These are phyloP conservation scores for Ganaspis sp. DNA, from an alignment of 1,140 invertebrate genomes.

Conservation along the genomic window DNA sequence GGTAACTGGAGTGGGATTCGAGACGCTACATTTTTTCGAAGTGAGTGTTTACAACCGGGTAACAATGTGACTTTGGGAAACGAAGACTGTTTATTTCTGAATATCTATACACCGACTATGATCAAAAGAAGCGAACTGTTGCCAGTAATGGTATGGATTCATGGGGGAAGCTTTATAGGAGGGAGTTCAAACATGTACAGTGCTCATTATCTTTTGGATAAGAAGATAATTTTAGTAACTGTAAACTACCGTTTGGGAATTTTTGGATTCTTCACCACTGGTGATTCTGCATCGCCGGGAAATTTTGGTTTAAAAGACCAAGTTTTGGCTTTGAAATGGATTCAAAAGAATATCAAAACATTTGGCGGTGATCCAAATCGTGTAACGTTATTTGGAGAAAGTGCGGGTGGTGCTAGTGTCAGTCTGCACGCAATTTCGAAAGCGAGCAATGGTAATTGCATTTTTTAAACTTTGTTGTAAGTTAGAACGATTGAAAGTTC, in stretches of 20 bases:
- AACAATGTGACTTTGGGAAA: not conserved
- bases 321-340: constrained; percentile 56
- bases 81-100: not conserved
- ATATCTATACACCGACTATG: not conserved
- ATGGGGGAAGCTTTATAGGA: constrained; percentile 74
- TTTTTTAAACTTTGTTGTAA: too few species aligned
- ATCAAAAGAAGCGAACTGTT: not conserved
- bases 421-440: too few species aligned
- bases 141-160: constrained; percentile 77
- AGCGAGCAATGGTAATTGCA: constrained; percentile 34
- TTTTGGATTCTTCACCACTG: constrained; percentile 60
- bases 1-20: not conserved
- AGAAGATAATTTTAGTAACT: constrained; percentile 79
- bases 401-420: constrained; percentile 61
- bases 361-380: constrained; percentile 76
- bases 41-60: not conserved
- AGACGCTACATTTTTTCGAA: not conserved
- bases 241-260: constrained; percentile 82
- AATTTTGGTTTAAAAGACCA: constrained; percentile 63
- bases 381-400: constrained; percentile 73
- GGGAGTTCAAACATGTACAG: constrained; percentile 63
- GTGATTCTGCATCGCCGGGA: constrained; percentile 49
- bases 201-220: constrained; percentile 72
- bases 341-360: constrained; percentile 65
- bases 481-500: too few species aligned